A percentile compares a stretch with the other conserved stretches of the same genome.
Conservation (phyloP, 2,888 invertebrate species). For the Melieria omissa region DNA sequence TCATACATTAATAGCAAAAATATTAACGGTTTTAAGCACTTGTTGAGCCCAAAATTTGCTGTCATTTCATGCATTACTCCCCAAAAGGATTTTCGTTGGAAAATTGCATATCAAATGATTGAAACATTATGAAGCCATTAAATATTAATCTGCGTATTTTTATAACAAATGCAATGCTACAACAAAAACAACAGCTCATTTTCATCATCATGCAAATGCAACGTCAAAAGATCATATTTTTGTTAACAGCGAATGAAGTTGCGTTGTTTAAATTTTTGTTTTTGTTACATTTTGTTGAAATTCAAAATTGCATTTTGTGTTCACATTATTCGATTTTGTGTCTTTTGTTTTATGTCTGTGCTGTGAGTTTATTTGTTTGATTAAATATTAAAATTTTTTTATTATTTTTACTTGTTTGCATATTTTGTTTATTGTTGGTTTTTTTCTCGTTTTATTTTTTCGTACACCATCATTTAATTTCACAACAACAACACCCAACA, state of each 20-base stretch:
- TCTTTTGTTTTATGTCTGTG: slow-evolving; percentile 35
- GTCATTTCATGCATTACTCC: too few relatives aligned
- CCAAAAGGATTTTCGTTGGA: too few relatives aligned
- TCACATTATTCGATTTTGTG: slow-evolving; percentile 16
- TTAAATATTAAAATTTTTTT: slow-evolving; percentile 36
- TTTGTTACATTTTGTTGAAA: neutral
- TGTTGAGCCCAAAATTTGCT: too few relatives aligned
- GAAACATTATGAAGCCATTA: too few relatives aligned
- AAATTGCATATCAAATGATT: too few relatives aligned
- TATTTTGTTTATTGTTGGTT: slow-evolving; percentile 47
- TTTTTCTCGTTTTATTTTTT: slow-evolving; percentile 42
- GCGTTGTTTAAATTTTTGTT: slow-evolving; percentile 15
- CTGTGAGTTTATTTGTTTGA: slow-evolving; percentile 19
- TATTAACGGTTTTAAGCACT: too few relatives aligned
- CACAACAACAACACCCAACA: slow-evolving; percentile 31
- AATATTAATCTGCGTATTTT: neutral
- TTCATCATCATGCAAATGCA: slow-evolving; percentile 46
- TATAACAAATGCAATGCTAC: neutral
- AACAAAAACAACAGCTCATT: slow-evolving; percentile 44
- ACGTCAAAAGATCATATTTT: slow-evolving; percentile 27
- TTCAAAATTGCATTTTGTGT: slow-evolving; percentile 11
- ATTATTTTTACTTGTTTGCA: slow-evolving; percentile 39
- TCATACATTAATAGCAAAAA: too few relatives aligned
- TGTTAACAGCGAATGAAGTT: slow-evolving; percentile 8
- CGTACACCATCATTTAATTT: slow-evolving; percentile 31